These are phyloP conservation scores for Lepidurus arcticus DNA, from an alignment of 1,140 invertebrate species.

Conservation along the genomic window DNA sequence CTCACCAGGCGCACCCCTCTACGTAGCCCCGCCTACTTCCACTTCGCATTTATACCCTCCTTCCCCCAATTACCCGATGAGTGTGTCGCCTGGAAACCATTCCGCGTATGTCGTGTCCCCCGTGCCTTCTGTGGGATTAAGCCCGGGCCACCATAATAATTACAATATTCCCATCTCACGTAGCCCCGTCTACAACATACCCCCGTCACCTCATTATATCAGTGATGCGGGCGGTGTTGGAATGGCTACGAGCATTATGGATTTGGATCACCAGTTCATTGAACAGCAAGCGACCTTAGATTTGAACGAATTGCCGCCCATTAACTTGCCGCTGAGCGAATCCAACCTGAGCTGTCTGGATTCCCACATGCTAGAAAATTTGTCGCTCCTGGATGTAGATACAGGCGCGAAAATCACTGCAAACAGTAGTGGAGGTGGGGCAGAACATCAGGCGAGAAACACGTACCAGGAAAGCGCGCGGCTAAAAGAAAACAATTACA, in stretches of 20 bases:
- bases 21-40: not conserved
- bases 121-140: not conserved
- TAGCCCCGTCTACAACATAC: constrained; percentile 19
- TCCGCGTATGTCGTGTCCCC: not conserved
- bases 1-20: not conserved
- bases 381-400: constrained; percentile 28
- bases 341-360: constrained; percentile 28
- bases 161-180: constrained; percentile 10
- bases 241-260: constrained; percentile 27
- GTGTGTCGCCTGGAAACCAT: not conserved
- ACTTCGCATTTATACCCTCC: not conserved
- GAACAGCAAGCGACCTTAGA: constrained; percentile 24
- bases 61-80: not conserved
- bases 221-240: constrained; percentile 12
- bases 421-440: not conserved
- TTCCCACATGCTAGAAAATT: constrained; percentile 29
- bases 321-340: constrained; percentile 31
- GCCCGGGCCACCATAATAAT: constrained; percentile 8
- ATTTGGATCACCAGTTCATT: constrained; percentile 30
- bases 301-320: constrained; percentile 27
- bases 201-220: constrained; percentile 27
- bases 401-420: not conserved
- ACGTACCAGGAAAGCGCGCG: not conserved
- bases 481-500: constrained; percentile 6
- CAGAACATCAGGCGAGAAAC: not conserved